Evolutionary conservation across 2,797 vertebrate genomes (phyloP), one percentile per base, ranked within the genome.

Genomic region (Falco biarmicus): DNA sequence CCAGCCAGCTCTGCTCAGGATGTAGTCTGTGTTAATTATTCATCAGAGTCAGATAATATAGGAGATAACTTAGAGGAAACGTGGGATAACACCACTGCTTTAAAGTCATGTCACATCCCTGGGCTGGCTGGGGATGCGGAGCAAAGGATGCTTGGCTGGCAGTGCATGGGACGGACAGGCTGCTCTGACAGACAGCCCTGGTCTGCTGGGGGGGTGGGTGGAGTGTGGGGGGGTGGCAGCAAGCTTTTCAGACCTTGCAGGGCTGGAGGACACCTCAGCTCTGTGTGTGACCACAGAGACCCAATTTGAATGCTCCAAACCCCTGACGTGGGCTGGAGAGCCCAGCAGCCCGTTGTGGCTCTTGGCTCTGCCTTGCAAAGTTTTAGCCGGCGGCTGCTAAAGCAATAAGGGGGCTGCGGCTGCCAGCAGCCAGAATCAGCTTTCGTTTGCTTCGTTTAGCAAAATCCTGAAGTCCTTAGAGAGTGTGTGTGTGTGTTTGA

Each of bases 401-500:
- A 89, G 84, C 76, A 54, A 59, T 78, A 82, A 74, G 2, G 1
- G 60, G 51, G 34, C 60, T 34, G 86, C 47, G 8, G 54, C 71
- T 79, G 80, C 70, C 50, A 39, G 87, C 19, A 87, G 54, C 65
- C 76, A 64, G 43, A 11, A 10, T 41, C 34, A 22, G 60, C 47
- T 64, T 69, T 73, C 2, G 3, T 47, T 15, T 59, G 65, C 60
- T 77, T 69, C 7, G 2, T 15, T 53, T 59, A 84, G 64, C 32
- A 60, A 81, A 78, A 48, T 50, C 12, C 9, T 19, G 37, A 71
- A 68, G 53, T n/a, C 34, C 25, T 48, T 9, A 13, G 2, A 6
- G 54, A 4, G 34, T 26, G 39, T 1, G 2, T 0, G 2, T 0
- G 2, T 37, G 9, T 4, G 45, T 32, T 16, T 41, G 4, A 34